phyloP scores from a whole-genome alignment of 2,797 vertebrate genomes.

The Eleutherodactylus coqui region DNA sequence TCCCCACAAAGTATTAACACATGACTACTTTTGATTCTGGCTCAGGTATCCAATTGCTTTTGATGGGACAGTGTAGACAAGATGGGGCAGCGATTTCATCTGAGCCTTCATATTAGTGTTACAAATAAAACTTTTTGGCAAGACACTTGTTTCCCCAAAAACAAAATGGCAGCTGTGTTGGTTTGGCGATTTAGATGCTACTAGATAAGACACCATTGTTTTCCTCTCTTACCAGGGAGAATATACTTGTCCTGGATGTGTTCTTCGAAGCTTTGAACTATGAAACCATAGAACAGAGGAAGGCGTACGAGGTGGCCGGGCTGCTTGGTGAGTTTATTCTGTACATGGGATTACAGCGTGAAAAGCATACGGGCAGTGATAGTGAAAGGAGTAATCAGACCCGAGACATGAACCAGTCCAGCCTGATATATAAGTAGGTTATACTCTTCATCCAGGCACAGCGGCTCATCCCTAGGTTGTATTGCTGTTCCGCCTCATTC shows the following conservation, averaged over 20 bases:
- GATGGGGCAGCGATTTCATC: no score
- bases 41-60: no score
- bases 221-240: conserved; percentile 82
- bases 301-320: conserved; percentile 96
- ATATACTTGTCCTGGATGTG: conserved; percentile 96
- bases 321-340: conserved; percentile 80
- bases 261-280: conserved; percentile 99
- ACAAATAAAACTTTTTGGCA: neutral
- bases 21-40: no score
- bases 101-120: neutral
- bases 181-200: neutral
- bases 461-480: no score
- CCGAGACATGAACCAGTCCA: neutral
- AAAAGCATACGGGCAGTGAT: neutral
- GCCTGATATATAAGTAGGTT: no score
- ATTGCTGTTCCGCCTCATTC: no score
- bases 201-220: neutral
- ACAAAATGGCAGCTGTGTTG: neutral
- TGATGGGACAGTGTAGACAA: no score
- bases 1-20: no score
- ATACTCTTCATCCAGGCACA: no score
- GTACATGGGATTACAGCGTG: neutral
- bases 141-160: neutral
- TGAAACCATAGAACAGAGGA: conserved; percentile 98
- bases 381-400: neutral